Conservation (phyloP, 2,888 invertebrate species). For the Drosophila planitibia region DNA sequence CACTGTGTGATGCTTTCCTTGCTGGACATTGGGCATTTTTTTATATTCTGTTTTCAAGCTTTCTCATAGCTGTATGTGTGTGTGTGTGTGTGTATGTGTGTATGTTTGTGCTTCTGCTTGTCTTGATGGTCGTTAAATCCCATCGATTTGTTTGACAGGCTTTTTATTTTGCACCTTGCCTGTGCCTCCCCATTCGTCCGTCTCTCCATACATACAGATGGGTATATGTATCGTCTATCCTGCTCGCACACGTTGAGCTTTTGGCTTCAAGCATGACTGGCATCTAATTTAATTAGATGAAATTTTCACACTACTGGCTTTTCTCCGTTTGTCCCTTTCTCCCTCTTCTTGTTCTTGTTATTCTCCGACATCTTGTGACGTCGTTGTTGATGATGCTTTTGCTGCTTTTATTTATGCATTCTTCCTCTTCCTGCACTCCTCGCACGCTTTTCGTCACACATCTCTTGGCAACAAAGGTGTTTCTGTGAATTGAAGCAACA, state of each 20-base stretch:
- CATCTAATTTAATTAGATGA: constrained; percentile 75
- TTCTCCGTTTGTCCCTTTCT: constrained; percentile 11
- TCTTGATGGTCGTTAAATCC: constrained; percentile 44
- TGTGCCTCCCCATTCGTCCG: constrained; percentile 4
- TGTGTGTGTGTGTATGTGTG: neutral
- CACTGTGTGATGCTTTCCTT: constrained; percentile 10
- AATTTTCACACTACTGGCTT: constrained; percentile 72
- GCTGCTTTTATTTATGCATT: constrained; percentile 30
- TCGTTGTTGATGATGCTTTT: constrained; percentile 15
- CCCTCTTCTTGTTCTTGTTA: constrained; percentile 2
- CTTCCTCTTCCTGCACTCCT: neutral
- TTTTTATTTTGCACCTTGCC: constrained; percentile 54
- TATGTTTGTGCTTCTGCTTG: constrained; percentile 12
- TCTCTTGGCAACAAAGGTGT: constrained; percentile 29
- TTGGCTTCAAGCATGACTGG: constrained; percentile 66
- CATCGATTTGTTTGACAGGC: constrained; percentile 77
- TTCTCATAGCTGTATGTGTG: constrained; percentile 16
- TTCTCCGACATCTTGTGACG: constrained; percentile 17
- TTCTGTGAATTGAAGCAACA: constrained; percentile 28
- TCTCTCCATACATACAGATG: neutral
- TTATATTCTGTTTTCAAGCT: constrained; percentile 10
- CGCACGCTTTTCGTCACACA: neutral
- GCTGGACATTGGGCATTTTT: constrained; percentile 25
- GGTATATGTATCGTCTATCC: neutral
- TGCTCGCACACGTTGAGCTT: constrained; percentile 20